Evolutionary conservation across 2,797 vertebrate species (phyloP).

Genomic region (Molothrus aeneus): DNA sequence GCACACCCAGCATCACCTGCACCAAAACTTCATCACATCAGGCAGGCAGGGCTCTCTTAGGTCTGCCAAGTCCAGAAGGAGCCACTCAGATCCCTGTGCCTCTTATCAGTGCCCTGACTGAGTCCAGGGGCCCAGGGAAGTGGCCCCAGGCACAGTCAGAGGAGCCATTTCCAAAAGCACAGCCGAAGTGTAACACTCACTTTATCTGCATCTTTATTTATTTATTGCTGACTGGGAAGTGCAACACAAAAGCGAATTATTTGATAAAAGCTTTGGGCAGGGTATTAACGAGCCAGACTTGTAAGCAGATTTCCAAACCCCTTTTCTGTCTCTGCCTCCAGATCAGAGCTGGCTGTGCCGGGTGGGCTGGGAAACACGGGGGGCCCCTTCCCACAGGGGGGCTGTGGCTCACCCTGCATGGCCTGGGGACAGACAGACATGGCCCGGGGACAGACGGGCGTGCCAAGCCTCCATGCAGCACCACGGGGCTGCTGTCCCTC

Average conservation of each 20-base stretch:
- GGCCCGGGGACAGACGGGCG: too few species aligned
- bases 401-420: background rate
- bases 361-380: background rate
- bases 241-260: slow-evolving; percentile 20
- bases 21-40: background rate
- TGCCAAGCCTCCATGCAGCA: too few species aligned
- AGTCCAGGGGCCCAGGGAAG: background rate
- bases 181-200: background rate
- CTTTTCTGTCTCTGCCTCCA: background rate
- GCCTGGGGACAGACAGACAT: background rate
- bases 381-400: background rate
- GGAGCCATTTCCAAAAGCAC: background rate
- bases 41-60: background rate
- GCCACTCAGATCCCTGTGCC: background rate
- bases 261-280: slow-evolving; percentile 22
- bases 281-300: slow-evolving; percentile 10
- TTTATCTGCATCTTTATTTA: slow-evolving; percentile 25
- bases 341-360: background rate
- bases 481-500: background rate
- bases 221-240: slow-evolving; percentile 37
- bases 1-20: fast-evolving
- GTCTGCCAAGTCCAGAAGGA: background rate
- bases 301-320: slow-evolving; percentile 24
- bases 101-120: fast-evolving
- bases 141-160: background rate